phyloP scores from a whole-genome alignment of 2,113 vertebrate genomes.

The Capreolus pygargus region DNA sequence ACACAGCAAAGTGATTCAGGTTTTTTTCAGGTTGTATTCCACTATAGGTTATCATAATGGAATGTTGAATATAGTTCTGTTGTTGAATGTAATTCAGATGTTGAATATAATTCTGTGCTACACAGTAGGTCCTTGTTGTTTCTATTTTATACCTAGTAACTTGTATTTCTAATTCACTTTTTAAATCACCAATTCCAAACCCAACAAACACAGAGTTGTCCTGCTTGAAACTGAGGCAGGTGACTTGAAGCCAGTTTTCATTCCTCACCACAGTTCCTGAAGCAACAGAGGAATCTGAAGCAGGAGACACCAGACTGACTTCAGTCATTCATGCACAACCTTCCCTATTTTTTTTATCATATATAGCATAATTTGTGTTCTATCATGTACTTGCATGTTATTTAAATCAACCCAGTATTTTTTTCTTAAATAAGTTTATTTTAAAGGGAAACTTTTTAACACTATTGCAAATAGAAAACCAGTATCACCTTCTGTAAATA shows the following conservation, averaged over 20 bases:
- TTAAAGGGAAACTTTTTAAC: not conserved
- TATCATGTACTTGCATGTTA: not conserved
- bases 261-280: not conserved
- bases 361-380: not conserved
- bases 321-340: not conserved
- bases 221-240: not conserved
- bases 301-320: not conserved
- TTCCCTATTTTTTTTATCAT: not conserved
- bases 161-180: not conserved
- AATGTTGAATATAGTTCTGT: not conserved
- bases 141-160: not conserved
- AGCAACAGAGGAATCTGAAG: not conserved
- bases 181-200: not conserved
- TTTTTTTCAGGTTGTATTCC: not conserved
- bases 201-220: no score
- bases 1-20: not conserved
- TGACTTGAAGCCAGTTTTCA: not conserved
- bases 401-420: not conserved
- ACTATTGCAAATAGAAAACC: not conserved
- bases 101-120: not conserved
- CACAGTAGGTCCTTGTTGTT: not conserved
- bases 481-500: not conserved
- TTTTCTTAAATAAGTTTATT: not conserved
- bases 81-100: not conserved
- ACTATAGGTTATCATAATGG: not conserved